These are phyloP conservation scores for Proteles cristata DNA, from an alignment of 2,113 vertebrate genomes.

Conservation along the genomic window DNA sequence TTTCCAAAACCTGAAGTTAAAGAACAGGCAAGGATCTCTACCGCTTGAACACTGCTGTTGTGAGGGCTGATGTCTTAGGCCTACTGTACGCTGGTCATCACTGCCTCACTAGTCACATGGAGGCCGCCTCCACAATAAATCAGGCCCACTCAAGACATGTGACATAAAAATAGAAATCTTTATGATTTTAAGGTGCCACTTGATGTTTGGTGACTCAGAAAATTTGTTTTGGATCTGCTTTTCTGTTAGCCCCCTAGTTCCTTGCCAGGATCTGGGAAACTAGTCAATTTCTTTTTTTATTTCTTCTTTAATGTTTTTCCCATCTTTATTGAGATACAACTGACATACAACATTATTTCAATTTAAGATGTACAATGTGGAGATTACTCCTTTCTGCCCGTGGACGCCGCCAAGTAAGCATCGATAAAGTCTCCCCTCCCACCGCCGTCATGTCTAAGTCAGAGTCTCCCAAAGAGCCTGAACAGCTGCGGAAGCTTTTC, in stretches of 20 bases:
- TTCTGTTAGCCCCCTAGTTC: not conserved
- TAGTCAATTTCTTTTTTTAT: not conserved
- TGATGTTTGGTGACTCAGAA: constrained; percentile 74
- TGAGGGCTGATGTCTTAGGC: not conserved
- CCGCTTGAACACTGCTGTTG: not conserved
- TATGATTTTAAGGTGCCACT: constrained; percentile 64
- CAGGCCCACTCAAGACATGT: constrained; percentile 74
- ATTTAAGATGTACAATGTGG: too few species aligned
- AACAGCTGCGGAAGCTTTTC: too few species aligned
- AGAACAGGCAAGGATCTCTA: not conserved
- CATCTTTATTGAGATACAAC: too few species aligned
- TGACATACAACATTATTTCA: too few species aligned
- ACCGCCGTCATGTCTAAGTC: too few species aligned
- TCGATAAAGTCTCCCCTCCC: too few species aligned
- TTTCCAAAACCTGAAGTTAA: not conserved
- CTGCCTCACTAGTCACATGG: constrained; percentile 42
- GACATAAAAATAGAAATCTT: constrained; percentile 53
- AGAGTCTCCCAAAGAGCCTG: too few species aligned
- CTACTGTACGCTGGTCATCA: constrained; percentile 6
- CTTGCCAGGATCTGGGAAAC: not conserved
- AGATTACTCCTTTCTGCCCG: too few species aligned
- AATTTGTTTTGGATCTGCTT: constrained; percentile 52
- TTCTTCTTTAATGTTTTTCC: too few species aligned
- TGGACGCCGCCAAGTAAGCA: too few species aligned
- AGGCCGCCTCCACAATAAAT: constrained; percentile 20